These are phyloP conservation scores for Ochropleura plecta DNA, from an alignment of 2,888 invertebrate species.

Conservation along the genomic window DNA sequence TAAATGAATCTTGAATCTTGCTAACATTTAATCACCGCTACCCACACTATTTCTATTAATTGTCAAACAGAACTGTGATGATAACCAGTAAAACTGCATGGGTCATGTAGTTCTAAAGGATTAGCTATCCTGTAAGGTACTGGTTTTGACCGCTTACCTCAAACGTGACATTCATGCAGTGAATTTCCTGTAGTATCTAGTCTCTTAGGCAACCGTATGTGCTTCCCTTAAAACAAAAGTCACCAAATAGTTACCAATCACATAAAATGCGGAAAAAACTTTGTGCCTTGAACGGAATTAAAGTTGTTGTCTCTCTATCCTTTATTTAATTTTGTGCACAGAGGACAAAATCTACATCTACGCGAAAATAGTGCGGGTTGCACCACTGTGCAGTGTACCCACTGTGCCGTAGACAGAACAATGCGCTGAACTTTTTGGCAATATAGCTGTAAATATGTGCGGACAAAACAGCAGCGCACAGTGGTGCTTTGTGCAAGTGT, in stretches of 20 bases:
- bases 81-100: neutral
- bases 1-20: too few species aligned
- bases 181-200: too few species aligned
- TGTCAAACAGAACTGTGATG: neutral
- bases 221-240: neutral
- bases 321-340: constrained; percentile 28
- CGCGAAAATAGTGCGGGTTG: constrained; percentile 17
- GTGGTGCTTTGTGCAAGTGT: neutral
- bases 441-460: constrained; percentile 1
- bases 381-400: constrained; percentile 19
- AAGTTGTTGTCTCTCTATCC: constrained; percentile 10
- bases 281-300: constrained; percentile 25
- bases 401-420: neutral
- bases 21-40: too few species aligned
- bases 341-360: constrained; percentile 6
- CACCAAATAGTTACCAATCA: constrained; percentile 9
- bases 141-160: neutral
- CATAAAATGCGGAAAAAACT: constrained; percentile 10
- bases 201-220: too few species aligned
- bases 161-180: neutral
- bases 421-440: constrained; percentile 14
- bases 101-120: neutral
- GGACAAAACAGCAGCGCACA: constrained; percentile 7
- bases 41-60: neutral
- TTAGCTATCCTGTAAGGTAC: neutral